Evolutionary conservation across 2,888 invertebrate genomes (phyloP).

Genomic region (Cephus runcator): DNA sequence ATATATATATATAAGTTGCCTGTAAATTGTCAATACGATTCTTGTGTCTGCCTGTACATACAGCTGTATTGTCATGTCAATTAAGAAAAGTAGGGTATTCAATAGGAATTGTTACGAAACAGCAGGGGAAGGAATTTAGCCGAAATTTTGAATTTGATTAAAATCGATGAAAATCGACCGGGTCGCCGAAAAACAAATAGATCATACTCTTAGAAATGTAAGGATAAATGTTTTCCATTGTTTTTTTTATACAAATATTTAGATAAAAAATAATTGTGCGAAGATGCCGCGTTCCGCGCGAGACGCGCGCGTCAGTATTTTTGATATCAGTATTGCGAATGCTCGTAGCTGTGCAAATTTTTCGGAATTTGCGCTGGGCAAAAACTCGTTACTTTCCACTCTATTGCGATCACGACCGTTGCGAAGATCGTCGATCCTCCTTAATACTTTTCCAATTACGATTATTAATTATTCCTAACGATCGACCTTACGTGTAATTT

Average conservation of each 20-base stretch:
- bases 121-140: not conserved
- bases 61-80: not conserved
- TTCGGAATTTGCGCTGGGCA: constrained; percentile 33
- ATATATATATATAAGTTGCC: not conserved
- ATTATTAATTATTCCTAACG: constrained; percentile 10
- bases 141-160: not conserved
- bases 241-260: constrained; percentile 25
- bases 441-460: constrained; percentile 10
- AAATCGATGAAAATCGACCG: constrained; percentile 1
- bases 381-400: constrained; percentile 27
- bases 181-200: not conserved
- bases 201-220: constrained; percentile 38
- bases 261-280: constrained; percentile 28
- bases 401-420: not conserved
- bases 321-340: constrained; percentile 61
- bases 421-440: not conserved
- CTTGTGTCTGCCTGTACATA: not conserved
- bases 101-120: not conserved
- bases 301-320: constrained; percentile 56
- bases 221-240: constrained; percentile 29
- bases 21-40: not conserved
- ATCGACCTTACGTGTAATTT: constrained; percentile 21
- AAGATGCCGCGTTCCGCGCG: constrained; percentile 32
- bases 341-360: constrained; percentile 37
- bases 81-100: not conserved